Conservation (phyloP, 2,113 vertebrate genomes). For the Cercocebus atys region DNA sequence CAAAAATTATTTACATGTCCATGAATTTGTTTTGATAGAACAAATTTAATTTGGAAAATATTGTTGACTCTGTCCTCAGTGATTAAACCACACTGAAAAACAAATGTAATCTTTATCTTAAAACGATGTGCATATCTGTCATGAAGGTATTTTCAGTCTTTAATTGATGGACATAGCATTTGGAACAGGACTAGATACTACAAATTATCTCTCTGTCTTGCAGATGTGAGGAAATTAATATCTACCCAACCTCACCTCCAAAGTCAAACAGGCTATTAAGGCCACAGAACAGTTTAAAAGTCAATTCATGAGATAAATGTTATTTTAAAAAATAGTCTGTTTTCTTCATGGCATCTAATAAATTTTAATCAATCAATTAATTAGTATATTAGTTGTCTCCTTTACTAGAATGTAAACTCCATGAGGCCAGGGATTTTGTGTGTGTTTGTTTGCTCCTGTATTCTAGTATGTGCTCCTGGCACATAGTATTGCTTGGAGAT, state of each 20-base stretch:
- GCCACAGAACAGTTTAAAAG: not conserved
- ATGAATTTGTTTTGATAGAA: slow-evolving; percentile 41
- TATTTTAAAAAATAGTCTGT: not conserved
- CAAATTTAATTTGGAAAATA: not conserved
- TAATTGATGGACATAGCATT: not conserved
- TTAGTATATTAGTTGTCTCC: not conserved
- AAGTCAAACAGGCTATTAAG: not conserved
- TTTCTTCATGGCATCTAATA: slow-evolving; percentile 9
- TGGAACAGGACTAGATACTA: not conserved
- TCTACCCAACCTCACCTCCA: too few relatives aligned
- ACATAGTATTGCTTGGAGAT: not conserved
- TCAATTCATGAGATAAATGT: not conserved
- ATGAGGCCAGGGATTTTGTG: not conserved
- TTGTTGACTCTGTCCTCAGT: not conserved
- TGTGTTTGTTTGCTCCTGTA: not conserved
- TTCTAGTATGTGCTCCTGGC: not conserved
- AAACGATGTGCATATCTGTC: not conserved
- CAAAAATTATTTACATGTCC: not conserved
- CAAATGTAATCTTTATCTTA: not conserved
- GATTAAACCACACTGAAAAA: not conserved
- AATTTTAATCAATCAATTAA: not conserved
- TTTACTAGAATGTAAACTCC: not conserved
- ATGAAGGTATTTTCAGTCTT: slow-evolving; percentile 1
- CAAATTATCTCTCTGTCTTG: not conserved
- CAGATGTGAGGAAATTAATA: not conserved